Percentiles rank a stretch among this genome's conserved stretches.
phyloP scores from a whole-genome alignment of 2,113 vertebrate genomes.

The Motacilla alba region DNA sequence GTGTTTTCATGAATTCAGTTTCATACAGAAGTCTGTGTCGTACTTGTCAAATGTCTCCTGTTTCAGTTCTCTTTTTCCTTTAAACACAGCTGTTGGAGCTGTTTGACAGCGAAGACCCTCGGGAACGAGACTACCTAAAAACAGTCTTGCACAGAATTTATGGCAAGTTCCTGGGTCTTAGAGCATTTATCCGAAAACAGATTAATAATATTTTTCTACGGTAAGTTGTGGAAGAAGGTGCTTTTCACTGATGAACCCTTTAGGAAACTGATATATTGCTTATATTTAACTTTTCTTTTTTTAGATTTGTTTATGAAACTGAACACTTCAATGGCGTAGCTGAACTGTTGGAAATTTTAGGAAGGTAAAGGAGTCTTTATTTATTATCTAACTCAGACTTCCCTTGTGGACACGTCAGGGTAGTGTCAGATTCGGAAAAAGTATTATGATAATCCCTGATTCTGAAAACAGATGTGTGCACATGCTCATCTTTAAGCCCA shows the following conservation, averaged over 20 bases:
- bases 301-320: constrained; percentile 99
- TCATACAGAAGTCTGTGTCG: not conserved
- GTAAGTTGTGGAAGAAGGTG: constrained; percentile 75
- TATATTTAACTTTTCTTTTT: constrained; percentile 27
- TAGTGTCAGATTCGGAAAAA: not conserved
- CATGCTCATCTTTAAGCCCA: not conserved
- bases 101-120: constrained; percentile 98
- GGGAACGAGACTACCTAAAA: constrained; percentile 99
- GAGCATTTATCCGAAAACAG: constrained; percentile 99
- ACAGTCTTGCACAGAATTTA: constrained; percentile 99
- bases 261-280: not conserved
- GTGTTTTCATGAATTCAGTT: not conserved
- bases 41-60: not conserved
- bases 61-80: constrained; percentile 42
- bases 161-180: constrained; percentile 99
- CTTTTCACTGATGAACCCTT: not conserved
- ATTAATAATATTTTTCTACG: constrained; percentile 99
- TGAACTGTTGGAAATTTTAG: constrained; percentile 99
- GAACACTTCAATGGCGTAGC: constrained; percentile 99
- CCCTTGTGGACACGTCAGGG: not conserved
- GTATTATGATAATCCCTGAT: not conserved
- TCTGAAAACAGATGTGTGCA: not conserved
- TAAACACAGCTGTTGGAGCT: constrained; percentile 89
- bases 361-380: constrained; percentile 82
- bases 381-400: not conserved